Evolutionary conservation across 2,888 invertebrate genomes (phyloP), one percentile per base, ranked within the genome.

Genomic region (Onchidella celtica): DNA sequence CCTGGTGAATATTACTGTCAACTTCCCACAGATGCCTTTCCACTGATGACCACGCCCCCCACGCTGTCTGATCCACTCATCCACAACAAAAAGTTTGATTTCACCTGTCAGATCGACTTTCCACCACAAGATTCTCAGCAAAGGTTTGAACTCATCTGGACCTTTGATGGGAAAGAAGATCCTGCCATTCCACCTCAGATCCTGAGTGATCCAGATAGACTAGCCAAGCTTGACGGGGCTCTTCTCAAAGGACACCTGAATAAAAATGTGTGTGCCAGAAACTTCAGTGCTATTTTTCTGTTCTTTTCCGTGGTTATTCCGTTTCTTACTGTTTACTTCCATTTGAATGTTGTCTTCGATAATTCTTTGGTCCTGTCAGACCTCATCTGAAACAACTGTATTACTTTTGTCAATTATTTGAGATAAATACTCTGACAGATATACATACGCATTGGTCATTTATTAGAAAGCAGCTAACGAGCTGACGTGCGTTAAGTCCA

Each of bases 101-200:
- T 83, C 75, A 14, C 57, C 9, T 83, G 83, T 32, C 24, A 72
- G 34, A 40, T 83, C 34, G 24, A 36, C 47, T 65, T 21, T 11
- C 24, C 36, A 3, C 2, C n/a, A 0, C 68, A 65, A 29, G 76
- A 68, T 47, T 66, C 79, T 0, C 65, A 70, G 59, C 76, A 70
- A 55, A 36, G 34, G 21, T 72, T 80, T 32, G 83, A 83, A 55
- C 79, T 83, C 21, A 47, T 77, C 57, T 83, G 80, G 83, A 72
- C 77, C 4, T 83, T 83, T 40, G 80, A 80, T 72, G 80, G 80
- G 9, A 34, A 79, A 27, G 70, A 69, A 14, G 79, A 83, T 34
- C 21, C 77, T 24, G 21, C 24, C 21, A 27, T 83, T 4, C 65
- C 66, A 0, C 17, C 70, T 11, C 29, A 47, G 40, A 59, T 74